Conservation (phyloP, 2,888 invertebrate species). For the Drosophila koepferae region DNA sequence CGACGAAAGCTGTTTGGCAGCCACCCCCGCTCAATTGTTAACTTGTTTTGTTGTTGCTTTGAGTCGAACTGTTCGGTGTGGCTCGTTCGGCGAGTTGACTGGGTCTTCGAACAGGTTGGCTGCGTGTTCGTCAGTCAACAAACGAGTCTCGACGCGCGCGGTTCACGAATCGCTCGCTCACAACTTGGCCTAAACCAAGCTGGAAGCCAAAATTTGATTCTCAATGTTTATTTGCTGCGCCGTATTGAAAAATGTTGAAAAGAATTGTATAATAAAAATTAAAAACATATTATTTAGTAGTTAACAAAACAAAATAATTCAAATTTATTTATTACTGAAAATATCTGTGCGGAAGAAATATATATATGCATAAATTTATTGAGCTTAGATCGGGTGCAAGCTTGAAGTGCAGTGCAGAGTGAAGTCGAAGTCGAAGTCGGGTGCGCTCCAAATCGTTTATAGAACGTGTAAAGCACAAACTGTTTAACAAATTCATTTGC, state of each 20-base stretch:
- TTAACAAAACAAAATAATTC: neutral
- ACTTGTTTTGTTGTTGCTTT: conserved; percentile 34
- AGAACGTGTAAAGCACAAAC: conserved; percentile 64
- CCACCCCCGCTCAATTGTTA: conserved; percentile 24
- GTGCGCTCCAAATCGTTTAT: conserved; percentile 57
- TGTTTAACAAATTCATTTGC: conserved; percentile 45
- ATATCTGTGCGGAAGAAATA: conserved; percentile 1
- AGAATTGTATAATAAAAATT: conserved; percentile 32
- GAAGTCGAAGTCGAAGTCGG: conserved; percentile 30
- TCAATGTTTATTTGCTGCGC: neutral
- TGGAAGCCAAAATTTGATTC: conserved; percentile 22
- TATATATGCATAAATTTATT: conserved; percentile 5
- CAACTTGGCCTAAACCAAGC: conserved; percentile 23
- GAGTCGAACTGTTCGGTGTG: conserved; percentile 31
- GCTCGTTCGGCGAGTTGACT: neutral
- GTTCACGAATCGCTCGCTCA: conserved; percentile 47
- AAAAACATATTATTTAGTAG: conserved; percentile 4
- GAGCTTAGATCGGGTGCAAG: conserved; percentile 22
- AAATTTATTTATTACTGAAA: conserved; percentile 5
- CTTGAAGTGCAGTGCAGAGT: conserved; percentile 33
- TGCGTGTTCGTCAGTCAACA: conserved; percentile 49
- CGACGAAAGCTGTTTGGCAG: conserved; percentile 23
- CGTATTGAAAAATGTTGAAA: conserved; percentile 29
- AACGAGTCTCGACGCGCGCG: conserved; percentile 68
- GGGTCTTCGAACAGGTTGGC: conserved; percentile 42